Conservation (phyloP, 2,113 vertebrate species). For the Saccopteryx leptura region DNA sequence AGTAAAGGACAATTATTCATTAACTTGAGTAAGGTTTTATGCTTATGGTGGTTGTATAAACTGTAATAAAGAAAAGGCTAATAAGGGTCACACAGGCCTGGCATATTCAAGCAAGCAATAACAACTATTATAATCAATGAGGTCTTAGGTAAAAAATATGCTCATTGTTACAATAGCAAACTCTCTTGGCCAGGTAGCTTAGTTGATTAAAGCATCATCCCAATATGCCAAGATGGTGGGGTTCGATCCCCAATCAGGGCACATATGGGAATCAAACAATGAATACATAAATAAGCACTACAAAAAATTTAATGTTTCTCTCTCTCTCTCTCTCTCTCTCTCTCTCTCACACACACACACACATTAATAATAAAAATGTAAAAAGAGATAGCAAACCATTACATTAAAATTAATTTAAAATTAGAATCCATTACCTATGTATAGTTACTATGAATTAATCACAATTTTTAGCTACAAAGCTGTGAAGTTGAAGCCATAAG, state of each 20-base stretch:
- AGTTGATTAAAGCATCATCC: no score
- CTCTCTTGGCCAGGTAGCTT: no score
- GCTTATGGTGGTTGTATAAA: not conserved
- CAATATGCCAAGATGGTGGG: no score
- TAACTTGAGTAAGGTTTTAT: not conserved
- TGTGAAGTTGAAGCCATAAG: no score
- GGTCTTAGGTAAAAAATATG: not conserved
- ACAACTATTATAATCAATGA: not conserved
- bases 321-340: no score
- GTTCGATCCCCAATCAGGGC: no score
- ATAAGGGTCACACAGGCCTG: not conserved
- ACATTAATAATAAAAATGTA: no score
- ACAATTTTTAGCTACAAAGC: not conserved
- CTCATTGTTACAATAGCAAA: constrained; percentile 35
- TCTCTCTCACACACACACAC: no score
- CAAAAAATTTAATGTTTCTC: no score
- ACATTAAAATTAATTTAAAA: not conserved
- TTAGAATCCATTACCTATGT: constrained; percentile 19
- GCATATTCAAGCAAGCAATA: not conserved
- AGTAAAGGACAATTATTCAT: constrained; percentile 41
- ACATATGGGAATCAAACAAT: no score
- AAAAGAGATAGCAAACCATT: constrained; percentile 21
- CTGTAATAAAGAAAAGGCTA: constrained; percentile 9
- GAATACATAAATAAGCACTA: no score
- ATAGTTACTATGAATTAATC: not conserved